A percentile compares a stretch with the other conserved stretches of the same genome.
Evolutionary conservation across 2,888 invertebrate genomes (phyloP).

Genomic region (Machimus rusticus): DNA sequence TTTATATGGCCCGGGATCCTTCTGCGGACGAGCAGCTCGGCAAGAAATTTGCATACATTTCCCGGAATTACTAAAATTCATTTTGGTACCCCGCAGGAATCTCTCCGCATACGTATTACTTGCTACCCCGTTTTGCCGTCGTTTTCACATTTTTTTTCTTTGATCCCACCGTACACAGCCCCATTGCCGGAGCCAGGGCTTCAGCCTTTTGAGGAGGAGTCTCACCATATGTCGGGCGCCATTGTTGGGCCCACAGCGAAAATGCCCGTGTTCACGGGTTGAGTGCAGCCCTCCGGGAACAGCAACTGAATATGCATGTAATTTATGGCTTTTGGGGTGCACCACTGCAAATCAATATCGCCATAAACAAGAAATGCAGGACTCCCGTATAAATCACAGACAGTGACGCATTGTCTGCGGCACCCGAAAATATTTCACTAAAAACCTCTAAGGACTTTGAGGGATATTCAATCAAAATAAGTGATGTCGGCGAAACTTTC

Average conservation of each 20-base stretch:
- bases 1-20: background rate
- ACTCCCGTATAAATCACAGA: background rate
- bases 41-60: background rate
- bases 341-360: slow-evolving; percentile 19
- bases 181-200: background rate
- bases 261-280: background rate
- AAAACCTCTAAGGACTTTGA: background rate
- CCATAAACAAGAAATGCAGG: slow-evolving; percentile 28
- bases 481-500: background rate
- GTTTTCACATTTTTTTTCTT: background rate
- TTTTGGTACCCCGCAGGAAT: background rate
- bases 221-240: slow-evolving; percentile 25
- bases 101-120: background rate
- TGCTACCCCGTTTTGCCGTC: background rate
- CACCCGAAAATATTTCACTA: background rate
- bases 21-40: background rate
- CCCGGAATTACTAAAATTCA: background rate
- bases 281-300: background rate
- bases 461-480: background rate
- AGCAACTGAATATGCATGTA: background rate
- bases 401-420: slow-evolving; percentile 29
- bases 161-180: background rate
- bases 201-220: background rate
- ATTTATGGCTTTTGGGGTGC: slow-evolving; percentile 16
- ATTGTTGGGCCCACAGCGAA: background rate